These are phyloP conservation scores for Ardeotis arabs DNA, from an alignment of 2,113 vertebrate species.

Conservation along the genomic window DNA sequence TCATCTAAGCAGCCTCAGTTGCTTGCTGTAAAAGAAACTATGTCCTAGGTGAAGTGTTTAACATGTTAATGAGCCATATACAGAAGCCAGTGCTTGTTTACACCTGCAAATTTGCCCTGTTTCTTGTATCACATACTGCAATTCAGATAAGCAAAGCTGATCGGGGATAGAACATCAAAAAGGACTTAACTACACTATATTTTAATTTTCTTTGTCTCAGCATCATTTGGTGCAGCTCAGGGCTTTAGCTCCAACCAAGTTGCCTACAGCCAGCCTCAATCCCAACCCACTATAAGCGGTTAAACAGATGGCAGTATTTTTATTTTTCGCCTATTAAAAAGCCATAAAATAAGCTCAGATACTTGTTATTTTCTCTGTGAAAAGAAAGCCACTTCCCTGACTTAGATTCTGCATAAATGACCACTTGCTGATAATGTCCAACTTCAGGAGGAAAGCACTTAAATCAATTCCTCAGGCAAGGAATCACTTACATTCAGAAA, in stretches of 20 bases:
- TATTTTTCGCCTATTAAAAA: background rate
- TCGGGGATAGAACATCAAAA: background rate
- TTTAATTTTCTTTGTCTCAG: background rate
- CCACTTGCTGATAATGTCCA: background rate
- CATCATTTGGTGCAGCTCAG: background rate
- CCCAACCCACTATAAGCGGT: rapidly evolving
- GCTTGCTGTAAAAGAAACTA: background rate
- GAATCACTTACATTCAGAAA: background rate
- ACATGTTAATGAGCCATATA: background rate
- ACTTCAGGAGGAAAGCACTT: background rate
- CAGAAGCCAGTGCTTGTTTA: background rate
- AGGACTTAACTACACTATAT: background rate
- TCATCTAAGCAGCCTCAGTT: background rate
- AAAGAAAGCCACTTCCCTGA: background rate
- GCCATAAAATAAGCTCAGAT: background rate
- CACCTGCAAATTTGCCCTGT: background rate
- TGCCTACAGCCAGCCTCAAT: background rate
- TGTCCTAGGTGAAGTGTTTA: background rate
- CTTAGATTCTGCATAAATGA: background rate
- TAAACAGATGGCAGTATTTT: background rate
- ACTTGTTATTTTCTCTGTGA: background rate
- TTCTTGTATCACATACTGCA: background rate
- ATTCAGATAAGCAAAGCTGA: background rate
- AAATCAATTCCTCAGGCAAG: background rate
- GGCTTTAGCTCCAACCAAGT: background rate